Conservation (phyloP, 2,113 vertebrate genomes). For the Pteropus alecto region DNA sequence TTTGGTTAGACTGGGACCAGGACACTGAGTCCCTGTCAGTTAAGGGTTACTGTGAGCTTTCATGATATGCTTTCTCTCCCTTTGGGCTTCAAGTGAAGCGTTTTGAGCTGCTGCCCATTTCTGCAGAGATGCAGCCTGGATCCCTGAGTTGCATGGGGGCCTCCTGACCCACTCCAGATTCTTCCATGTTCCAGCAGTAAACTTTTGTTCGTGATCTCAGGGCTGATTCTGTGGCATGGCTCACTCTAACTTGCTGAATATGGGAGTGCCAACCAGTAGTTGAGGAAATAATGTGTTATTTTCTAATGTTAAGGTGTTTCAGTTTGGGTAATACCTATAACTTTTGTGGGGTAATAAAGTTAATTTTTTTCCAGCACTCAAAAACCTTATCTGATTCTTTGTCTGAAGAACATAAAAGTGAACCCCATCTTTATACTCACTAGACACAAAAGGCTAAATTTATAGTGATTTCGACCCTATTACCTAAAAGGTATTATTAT, state of each 20-base stretch:
- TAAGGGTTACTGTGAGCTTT: neutral
- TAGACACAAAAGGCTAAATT: neutral
- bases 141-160: fast-evolving
- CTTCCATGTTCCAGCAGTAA: neutral
- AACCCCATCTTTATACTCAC: neutral
- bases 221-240: neutral
- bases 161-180: neutral
- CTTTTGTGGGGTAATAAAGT: neutral
- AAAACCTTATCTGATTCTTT: neutral
- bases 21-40: neutral
- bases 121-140: neutral
- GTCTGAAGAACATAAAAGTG: neutral
- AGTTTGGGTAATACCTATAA: neutral
- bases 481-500: neutral
- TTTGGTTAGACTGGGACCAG: neutral
- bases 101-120: neutral
- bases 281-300: neutral
- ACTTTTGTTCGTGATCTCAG: neutral
- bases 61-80: neutral
- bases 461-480: neutral
- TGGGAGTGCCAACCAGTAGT: neutral
- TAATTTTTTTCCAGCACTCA: neutral
- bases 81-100: neutral
- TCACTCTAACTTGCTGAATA: neutral
- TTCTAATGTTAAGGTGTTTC: neutral